Percentiles rank a stretch among this genome's conserved stretches.
These are phyloP conservation scores for Griposia aprilina DNA, from an alignment of 2,888 invertebrate genomes.

Conservation along the genomic window DNA sequence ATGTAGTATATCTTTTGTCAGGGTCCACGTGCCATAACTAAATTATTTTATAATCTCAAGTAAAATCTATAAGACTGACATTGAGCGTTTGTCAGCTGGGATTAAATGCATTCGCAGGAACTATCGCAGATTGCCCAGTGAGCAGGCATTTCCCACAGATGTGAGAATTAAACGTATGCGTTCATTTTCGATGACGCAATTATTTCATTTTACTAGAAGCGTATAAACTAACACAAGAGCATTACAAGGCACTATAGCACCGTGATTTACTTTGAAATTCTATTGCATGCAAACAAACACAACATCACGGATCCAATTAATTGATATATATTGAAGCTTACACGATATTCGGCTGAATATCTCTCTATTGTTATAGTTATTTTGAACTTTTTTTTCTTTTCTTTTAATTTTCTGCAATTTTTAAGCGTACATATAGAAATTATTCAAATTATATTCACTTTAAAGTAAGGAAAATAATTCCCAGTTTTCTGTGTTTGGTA, in stretches of 20 bases:
- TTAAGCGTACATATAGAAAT: background rate
- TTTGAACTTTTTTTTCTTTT: background rate
- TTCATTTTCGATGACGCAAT: background rate
- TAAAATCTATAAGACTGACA: constrained; percentile 39
- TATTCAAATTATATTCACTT: background rate
- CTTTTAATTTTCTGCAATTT: background rate
- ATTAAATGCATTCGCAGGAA: constrained; percentile 59
- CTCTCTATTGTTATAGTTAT: too few relatives aligned
- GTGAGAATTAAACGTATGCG: background rate
- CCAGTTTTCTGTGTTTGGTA: background rate
- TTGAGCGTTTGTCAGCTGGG: constrained; percentile 49
- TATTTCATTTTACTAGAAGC: background rate
- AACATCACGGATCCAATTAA: background rate
- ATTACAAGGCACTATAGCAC: too few relatives aligned
- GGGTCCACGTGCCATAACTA: background rate
- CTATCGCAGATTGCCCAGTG: constrained; percentile 58
- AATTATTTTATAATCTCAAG: constrained; percentile 37
- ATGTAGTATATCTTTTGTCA: background rate
- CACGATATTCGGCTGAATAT: background rate
- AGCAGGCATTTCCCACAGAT: constrained; percentile 40
- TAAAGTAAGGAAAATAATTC: background rate
- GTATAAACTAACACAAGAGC: background rate
- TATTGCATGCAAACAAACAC: background rate
- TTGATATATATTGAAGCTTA: too few relatives aligned
- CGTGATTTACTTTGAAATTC: background rate